phyloP scores from a whole-genome alignment of 2,113 vertebrate species.

The Cathartes aura region DNA sequence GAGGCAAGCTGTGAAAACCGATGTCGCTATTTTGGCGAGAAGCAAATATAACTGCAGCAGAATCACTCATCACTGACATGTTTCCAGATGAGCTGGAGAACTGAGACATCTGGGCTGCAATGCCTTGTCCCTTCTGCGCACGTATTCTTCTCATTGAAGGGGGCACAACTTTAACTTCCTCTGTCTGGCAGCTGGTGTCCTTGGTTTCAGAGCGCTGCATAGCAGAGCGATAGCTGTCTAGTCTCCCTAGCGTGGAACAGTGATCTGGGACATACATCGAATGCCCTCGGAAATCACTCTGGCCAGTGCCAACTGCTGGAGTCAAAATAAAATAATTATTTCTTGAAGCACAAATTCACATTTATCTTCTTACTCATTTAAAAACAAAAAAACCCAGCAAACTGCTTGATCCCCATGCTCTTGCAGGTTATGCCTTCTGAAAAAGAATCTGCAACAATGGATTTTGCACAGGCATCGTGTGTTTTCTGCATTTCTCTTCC shows the following conservation, averaged over 20 bases:
- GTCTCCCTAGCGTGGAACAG: slow-evolving; percentile 86
- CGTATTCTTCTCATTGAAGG: slow-evolving; percentile 95
- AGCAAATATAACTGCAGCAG: slow-evolving; percentile 77
- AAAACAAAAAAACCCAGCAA: neutral
- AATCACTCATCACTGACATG: slow-evolving; percentile 86
- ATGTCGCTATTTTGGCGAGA: slow-evolving; percentile 77
- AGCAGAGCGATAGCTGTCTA: slow-evolving; percentile 76
- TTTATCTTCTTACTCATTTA: neutral
- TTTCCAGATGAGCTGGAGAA: slow-evolving; percentile 90
- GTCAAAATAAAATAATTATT: slow-evolving; percentile 71
- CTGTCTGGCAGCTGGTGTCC: slow-evolving; percentile 95
- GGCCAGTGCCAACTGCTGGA: slow-evolving; percentile 79
- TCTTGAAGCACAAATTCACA: slow-evolving; percentile 11
- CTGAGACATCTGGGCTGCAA: slow-evolving; percentile 93
- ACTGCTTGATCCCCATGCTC: neutral
- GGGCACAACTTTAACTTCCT: slow-evolving; percentile 90
- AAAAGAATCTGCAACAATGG: slow-evolving; percentile 33
- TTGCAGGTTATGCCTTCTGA: neutral
- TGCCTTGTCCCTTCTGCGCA: slow-evolving; percentile 93
- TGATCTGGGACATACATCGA: slow-evolving; percentile 88
- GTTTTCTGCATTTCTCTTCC: slow-evolving; percentile 34
- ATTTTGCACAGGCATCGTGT: neutral
- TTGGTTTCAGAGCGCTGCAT: slow-evolving; percentile 82
- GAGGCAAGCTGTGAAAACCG: slow-evolving; percentile 92
- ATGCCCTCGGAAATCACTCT: slow-evolving; percentile 83